Percentiles rank a stretch among this genome's conserved stretches.
phyloP scores from a whole-genome alignment of 2,113 vertebrate species.

The Bothrops jararaca region DNA sequence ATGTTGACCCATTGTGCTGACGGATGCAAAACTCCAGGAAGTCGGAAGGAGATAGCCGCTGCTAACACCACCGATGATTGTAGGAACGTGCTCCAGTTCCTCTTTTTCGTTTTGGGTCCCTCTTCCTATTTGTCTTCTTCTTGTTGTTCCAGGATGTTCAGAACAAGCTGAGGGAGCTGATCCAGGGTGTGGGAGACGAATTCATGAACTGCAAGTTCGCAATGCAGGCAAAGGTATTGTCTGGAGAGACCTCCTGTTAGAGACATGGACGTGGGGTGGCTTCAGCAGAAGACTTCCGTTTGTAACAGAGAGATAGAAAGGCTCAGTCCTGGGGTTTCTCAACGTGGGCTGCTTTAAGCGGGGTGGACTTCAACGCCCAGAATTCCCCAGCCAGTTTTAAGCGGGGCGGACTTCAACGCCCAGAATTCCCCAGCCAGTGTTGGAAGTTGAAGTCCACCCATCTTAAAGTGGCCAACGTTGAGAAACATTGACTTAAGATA shows the following conservation, averaged over 20 bases:
- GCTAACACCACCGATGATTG: no score
- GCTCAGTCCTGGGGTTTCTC: neutral
- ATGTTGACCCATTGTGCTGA: neutral
- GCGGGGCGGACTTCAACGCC: no score
- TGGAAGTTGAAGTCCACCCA: neutral
- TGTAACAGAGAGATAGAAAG: no score
- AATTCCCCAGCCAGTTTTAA: neutral
- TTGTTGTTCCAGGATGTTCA: conserved; percentile 85
- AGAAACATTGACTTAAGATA: neutral
- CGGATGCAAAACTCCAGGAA: neutral
- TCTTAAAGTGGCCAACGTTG: neutral
- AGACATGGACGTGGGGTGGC: neutral
- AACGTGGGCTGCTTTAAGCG: neutral
- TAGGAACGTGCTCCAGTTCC: neutral
- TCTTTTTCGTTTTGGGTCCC: neutral
- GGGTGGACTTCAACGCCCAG: no score
- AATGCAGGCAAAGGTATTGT: conserved; percentile 85
- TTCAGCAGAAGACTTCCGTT: neutral
- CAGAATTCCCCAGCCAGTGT: no score
- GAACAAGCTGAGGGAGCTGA: conserved; percentile 84
- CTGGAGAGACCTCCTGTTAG: neutral
- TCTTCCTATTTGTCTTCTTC: neutral
- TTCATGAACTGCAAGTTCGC: conserved; percentile 88
- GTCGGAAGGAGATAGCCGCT: neutral
- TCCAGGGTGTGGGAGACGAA: conserved; percentile 88